These are phyloP conservation scores for Torymus texanus DNA, from an alignment of 2,888 invertebrate species.

Conservation along the genomic window DNA sequence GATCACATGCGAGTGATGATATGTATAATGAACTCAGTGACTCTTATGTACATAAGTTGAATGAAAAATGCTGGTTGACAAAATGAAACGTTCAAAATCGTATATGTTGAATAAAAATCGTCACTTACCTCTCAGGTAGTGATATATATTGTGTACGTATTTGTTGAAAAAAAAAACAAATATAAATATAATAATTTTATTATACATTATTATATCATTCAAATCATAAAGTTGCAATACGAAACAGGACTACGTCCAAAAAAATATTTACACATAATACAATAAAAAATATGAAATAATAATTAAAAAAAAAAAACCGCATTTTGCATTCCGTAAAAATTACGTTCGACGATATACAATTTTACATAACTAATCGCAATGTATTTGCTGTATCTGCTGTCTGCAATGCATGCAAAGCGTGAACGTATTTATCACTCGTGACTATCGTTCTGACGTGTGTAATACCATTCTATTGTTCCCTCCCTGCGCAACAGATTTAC, in stretches of 20 bases:
- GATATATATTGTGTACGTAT: constrained; percentile 12
- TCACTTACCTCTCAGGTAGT: constrained; percentile 54
- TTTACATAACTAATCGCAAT: constrained; percentile 39
- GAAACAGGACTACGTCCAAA: constrained; percentile 31
- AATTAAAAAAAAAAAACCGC: constrained; percentile 20
- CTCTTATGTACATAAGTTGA: neutral
- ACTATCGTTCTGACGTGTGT: neutral
- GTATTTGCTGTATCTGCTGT: constrained; percentile 26
- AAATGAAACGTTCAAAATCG: constrained; percentile 20
- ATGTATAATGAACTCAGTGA: neutral
- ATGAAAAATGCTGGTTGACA: neutral
- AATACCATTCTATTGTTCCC: neutral
- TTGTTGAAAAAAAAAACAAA: constrained; percentile 23
- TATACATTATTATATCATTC: constrained; percentile 17
- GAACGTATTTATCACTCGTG: neutral
- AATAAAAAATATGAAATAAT: constrained; percentile 22
- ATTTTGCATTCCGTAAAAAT: constrained; percentile 43
- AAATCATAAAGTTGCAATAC: constrained; percentile 40
- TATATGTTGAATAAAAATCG: constrained; percentile 40
- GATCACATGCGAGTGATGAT: no score
- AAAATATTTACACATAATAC: constrained; percentile 35
- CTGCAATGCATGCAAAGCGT: constrained; percentile 53
- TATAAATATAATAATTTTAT: constrained; percentile 13
- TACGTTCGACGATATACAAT: constrained; percentile 32
- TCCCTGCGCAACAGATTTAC: neutral